Conservation (phyloP, 37 sponge, comb jelly and placozoan genomes). For the Aplysina aerophoba region DNA sequence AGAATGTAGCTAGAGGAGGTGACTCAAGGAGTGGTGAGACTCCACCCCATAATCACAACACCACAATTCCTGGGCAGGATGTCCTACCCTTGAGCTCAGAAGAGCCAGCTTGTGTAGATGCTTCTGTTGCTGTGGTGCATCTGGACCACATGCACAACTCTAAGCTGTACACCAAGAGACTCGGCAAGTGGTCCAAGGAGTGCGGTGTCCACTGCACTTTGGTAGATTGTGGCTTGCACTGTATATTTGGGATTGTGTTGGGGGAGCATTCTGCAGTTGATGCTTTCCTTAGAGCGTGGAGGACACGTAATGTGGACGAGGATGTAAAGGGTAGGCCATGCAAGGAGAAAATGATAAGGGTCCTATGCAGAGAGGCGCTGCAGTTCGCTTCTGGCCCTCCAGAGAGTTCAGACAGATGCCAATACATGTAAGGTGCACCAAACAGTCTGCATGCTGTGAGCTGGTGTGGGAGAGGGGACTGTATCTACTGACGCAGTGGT, state of each 20-base stretch:
- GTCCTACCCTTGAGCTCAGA: too few species aligned
- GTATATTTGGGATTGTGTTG: constrained; percentile 38
- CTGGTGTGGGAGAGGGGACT: too few species aligned
- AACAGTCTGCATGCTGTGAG: too few species aligned
- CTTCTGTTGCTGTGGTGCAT: constrained; percentile 23
- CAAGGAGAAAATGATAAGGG: constrained; percentile 63
- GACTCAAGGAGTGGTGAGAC: too few species aligned
- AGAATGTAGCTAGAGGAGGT: too few species aligned
- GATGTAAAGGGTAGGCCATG: constrained; percentile 59
- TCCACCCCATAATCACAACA: too few species aligned
- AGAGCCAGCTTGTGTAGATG: too few species aligned
- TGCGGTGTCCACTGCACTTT: constrained; percentile 15
- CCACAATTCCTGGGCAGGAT: too few species aligned
- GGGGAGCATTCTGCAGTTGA: constrained; percentile 12
- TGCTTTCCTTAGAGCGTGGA: constrained; percentile 43
- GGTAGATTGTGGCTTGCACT: constrained; percentile 1
- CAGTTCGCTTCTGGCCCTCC: neutral
- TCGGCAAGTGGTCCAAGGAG: constrained; percentile 51
- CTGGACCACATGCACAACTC: constrained; percentile 66
- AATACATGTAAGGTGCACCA: too few species aligned
- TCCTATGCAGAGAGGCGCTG: constrained; percentile 36
- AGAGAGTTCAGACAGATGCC: too few species aligned
- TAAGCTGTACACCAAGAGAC: constrained; percentile 36
- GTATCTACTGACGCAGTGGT: too few species aligned
- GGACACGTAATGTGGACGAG: constrained; percentile 59